phyloP scores from a whole-genome alignment of 2,113 vertebrate species.

The Toxotes jaculatrix region DNA sequence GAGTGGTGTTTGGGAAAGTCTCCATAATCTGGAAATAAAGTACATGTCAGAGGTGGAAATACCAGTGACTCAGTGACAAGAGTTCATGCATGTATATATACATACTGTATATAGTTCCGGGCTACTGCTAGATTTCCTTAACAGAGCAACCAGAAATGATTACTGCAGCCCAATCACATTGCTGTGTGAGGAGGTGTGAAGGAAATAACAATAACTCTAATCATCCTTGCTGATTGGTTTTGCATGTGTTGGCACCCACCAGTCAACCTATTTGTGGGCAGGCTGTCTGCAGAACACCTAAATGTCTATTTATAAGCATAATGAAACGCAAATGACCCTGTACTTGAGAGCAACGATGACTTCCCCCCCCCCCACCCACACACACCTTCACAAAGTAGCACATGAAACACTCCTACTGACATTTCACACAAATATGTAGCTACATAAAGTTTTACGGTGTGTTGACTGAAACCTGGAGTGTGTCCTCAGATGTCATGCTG shows the following conservation, averaged over 20 bases:
- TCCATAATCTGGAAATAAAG: neutral
- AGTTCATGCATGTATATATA: neutral
- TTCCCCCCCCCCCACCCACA: neutral
- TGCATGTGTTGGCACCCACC: constrained; percentile 53
- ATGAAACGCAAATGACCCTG: constrained; percentile 42
- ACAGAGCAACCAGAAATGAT: constrained; percentile 36
- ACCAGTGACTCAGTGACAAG: neutral
- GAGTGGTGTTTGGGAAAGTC: neutral
- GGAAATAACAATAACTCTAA: constrained; percentile 66
- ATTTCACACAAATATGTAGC: constrained; percentile 34
- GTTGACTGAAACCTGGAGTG: constrained; percentile 61
- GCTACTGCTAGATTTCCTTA: neutral
- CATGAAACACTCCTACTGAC: constrained; percentile 30
- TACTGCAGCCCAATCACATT: constrained; percentile 33
- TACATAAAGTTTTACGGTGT: constrained; percentile 53
- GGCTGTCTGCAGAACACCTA: constrained; percentile 25
- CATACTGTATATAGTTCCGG: neutral
- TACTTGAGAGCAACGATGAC: too few relatives aligned
- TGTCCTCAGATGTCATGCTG: constrained; percentile 63
- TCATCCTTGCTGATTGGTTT: constrained; percentile 64
- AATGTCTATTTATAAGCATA: constrained; percentile 58
- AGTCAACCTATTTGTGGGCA: constrained; percentile 45
- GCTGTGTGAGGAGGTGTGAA: constrained; percentile 38
- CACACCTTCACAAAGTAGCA: constrained; percentile 34
- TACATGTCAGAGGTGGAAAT: neutral